Base-by-base conservation (phyloP, 1,140 invertebrate genomes). In the Harpegnathos saltator region DNA sequence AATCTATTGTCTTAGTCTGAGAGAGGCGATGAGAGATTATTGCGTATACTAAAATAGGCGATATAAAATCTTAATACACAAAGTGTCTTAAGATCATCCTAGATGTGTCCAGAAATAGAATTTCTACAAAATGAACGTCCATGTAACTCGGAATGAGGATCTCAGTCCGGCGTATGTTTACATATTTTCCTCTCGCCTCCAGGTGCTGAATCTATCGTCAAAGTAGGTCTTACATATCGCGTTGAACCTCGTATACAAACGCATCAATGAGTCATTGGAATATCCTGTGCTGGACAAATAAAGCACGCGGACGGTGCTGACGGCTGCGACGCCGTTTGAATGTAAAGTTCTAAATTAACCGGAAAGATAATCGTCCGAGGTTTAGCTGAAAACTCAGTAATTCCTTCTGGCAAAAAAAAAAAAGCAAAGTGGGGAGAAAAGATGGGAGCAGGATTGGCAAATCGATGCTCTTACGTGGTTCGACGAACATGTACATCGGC, bases 221-320 rank as follows among this genome's bases (percentile, higher is more conserved):
- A 44, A 11, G 9, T 11, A 9, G 38, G 9, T 7, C 3, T 9
- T 15, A 50, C 38, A 29, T 14, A 12, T 50, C 4, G 3, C n/a
- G 14, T 14, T 33, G 22, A 9, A 44, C 38, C 38, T 29, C 22
- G 63, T 22, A 15, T 22, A 19, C 19, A 52, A 33, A 15, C n/a
- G 17, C 44, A n/a, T n/a, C 9, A 48, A 68, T 68, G 15, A 68
- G 29, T 29, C 7, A 44, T 68, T 24, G 63, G 9, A 68, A 69
- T 78, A 44, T 68, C 17, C 33, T 44, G 11, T 17, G 29, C 56
- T 68, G 24, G n/a, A 44, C 15, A 54, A 54, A 75, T 66, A 58
- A 58, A 78, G 38, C 50, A 7, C n/a, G 29, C 9, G 24, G 26
- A 66, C 19, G 62, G 17, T 11, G 50, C 5, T n/a, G n/a, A n/a